Base-by-base conservation (phyloP, 2,113 vertebrate genomes). In the Sinocyclocheilus grahami region DNA sequence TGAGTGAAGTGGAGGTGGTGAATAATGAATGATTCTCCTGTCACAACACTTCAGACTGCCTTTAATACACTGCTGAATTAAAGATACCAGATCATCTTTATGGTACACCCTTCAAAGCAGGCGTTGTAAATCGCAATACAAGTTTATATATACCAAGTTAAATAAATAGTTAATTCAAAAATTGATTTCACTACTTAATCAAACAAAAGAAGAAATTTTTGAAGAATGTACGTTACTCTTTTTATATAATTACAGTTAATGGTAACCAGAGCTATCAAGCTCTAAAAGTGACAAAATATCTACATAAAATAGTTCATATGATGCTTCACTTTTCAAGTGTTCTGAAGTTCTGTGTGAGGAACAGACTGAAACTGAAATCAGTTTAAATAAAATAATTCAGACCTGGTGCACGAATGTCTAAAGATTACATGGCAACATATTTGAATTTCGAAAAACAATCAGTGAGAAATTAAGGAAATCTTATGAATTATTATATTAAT, bases 11-110 rank as follows among this genome's bases (percentile, higher is more conserved):
- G 22, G 58, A 62, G 58, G 20, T n/a, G 58, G 58, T n/a, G 58
- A n/a, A 62, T 62, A 62, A 62, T 62, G 22, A 76, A 76, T 51
- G 7, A 51, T 51, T 4, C 72, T 48, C 46, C 11, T 48, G 5
- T 76, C 42, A n/a, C 9, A 48, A 76, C 72, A 76, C 72, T 76
- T 76, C 72, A 76, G 3, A 65, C 63, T 27, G 63, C 24, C 12
- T 65, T 65, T 65, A 65, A 65, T 65, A 65, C 24, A 65, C 63
- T 65, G 63, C 4, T 65, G 63, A 27, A 65, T 65, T 65, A 65
- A 65, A 27, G 24, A 65, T 27, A 27, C 24, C 63, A 65, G 27
- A 65, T 5, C 24, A 24, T 63, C 62, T 63, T 62, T 63, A 65
- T 27, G 63, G 11, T 14, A 11, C 24, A 30, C 12, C 4, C 63